phyloP scores from a whole-genome alignment of 2,888 invertebrate genomes.

The Oligia latruncula region DNA sequence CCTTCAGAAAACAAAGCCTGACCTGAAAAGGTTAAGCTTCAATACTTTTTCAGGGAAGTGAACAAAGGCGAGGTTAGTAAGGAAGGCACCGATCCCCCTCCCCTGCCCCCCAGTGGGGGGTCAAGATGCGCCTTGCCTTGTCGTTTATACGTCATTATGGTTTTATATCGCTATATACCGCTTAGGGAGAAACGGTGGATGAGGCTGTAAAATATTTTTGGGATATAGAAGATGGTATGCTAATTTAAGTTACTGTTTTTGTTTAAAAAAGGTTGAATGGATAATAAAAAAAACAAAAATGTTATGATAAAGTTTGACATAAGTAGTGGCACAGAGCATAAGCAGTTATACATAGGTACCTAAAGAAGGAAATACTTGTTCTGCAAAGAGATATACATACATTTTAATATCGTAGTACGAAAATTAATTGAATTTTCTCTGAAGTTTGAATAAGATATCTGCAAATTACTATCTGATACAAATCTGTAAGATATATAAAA shows the following conservation, averaged over 20 bases:
- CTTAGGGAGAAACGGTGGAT: constrained; percentile 46
- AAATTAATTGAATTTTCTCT: too few species aligned
- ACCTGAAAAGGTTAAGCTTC: constrained; percentile 63
- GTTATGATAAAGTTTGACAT: background rate
- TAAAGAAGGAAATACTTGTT: too few species aligned
- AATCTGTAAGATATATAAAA: background rate
- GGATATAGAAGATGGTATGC: constrained; percentile 5
- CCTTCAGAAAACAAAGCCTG: constrained; percentile 48
- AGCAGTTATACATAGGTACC: too few species aligned
- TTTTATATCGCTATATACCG: constrained; percentile 63
- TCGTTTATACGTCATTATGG: constrained; percentile 68
- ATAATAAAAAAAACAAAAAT: background rate
- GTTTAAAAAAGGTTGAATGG: background rate
- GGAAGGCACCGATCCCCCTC: constrained; percentile 69
- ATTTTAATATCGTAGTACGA: background rate
- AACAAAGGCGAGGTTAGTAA: constrained; percentile 78
- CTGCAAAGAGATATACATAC: background rate
- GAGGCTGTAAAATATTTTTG: constrained; percentile 41
- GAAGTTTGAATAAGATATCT: too few species aligned
- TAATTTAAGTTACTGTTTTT: constrained; percentile 26
- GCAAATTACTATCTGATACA: too few species aligned
- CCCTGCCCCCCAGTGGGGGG: constrained; percentile 50
- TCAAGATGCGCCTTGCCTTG: constrained; percentile 66
- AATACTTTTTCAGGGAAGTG: constrained; percentile 68
- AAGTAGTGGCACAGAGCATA: too few species aligned